Conservation (phyloP, 2,888 invertebrate species). For the Escarpia spicata region DNA sequence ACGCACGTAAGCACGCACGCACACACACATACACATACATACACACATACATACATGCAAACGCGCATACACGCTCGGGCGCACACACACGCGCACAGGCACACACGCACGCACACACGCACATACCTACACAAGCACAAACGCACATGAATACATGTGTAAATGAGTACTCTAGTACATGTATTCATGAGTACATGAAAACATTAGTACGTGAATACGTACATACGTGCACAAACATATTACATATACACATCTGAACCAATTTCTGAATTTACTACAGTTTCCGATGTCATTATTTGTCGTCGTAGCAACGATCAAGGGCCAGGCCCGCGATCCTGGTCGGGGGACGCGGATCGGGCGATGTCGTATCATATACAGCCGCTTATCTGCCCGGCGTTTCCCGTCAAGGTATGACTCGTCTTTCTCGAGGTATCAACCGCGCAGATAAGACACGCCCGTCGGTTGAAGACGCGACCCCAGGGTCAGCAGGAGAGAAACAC, state of each 20-base stretch:
- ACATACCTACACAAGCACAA: no score
- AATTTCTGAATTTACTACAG: neutral
- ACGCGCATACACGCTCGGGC: no score
- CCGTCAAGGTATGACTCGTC: neutral
- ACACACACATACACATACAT: no score
- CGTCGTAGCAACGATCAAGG: neutral
- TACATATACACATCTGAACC: neutral
- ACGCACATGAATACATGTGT: no score
- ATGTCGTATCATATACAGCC: neutral
- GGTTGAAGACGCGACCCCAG: neutral
- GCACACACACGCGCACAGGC: no score
- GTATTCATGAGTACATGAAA: neutral
- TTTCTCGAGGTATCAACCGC: neutral
- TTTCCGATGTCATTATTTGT: neutral
- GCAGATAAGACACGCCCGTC: constrained; percentile 6
- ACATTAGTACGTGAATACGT: neutral
- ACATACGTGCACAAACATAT: neutral
- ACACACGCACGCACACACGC: no score
- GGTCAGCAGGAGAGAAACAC: neutral
- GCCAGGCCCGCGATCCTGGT: neutral
- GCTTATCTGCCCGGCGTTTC: neutral
- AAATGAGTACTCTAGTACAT: neutral
- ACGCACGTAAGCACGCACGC: no score
- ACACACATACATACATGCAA: no score
- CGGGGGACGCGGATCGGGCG: neutral